Base-by-base conservation (phyloP, 2,888 invertebrate genomes). In the Nomada hirtipes region DNA sequence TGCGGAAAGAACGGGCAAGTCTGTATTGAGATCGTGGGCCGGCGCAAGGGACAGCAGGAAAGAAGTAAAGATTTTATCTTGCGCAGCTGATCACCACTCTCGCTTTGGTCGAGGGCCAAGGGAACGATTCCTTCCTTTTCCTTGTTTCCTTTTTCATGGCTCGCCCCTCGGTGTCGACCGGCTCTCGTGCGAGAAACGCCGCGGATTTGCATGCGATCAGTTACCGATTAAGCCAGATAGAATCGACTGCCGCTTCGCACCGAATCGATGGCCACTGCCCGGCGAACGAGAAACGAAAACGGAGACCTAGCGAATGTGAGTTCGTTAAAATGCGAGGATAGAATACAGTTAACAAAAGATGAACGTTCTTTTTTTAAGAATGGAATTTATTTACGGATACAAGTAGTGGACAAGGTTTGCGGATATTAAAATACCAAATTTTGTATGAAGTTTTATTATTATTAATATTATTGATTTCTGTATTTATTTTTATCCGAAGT, bases 131-230 rank as follows among this genome's bases (percentile, higher is more conserved):
- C 60, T 52, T 72, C n/a, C n/a, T 11, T 55, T 60, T 59, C 53
- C 23, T 64, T 57, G 64, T 75, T 63, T 57, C 59, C 64, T 47
- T 50, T 59, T 63, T 72, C 67, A 52, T 71, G 65, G 44, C 60
- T 57, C 52, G 57, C 53, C 15, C 15, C 47, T 47, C 80, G 63
- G n/a, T 63, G 72, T 73, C 80, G 65, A 65, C 69, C 72, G 55
- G 11, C 60, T 70, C 74, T 75, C 77, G 73, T 29, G 75, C 82
- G 59, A 69, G 76, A 80, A 75, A 71, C 83, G 67, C 74, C 63
- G 72, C 59, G 84, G 83, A 91, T 91, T 91, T 91, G 91, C 91
- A 91, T 90, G 87, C 90, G 91, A 91, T 91, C 91, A 89, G 88
- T 90, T 90, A 91, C 89, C 91, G 91, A 91, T 91, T 91, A 91